Conservation (phyloP, 2,113 vertebrate genomes). For the Thomomys bottae region DNA sequence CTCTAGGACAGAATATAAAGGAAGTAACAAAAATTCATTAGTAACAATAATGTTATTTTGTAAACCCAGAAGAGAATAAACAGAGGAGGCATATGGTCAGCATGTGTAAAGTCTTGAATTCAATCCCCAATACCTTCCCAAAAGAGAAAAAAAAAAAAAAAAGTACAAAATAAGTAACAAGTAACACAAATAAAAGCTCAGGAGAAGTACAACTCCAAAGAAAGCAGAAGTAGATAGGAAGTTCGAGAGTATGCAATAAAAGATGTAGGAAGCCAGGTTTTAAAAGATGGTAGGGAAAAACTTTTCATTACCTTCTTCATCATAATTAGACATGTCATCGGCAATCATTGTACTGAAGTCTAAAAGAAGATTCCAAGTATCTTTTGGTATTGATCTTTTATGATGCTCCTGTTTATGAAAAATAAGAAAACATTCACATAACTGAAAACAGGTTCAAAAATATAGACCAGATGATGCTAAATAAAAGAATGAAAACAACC, state of each 20-base stretch:
- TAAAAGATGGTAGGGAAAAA: background rate
- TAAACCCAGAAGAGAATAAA: background rate
- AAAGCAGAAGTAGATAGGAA: background rate
- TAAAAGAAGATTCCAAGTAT: conserved; percentile 93
- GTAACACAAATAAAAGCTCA: conserved; percentile 12
- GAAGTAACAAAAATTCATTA: background rate
- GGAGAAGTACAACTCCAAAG: background rate
- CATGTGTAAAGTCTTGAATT: background rate
- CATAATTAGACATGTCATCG: conserved; percentile 94
- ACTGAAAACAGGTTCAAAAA: conserved; percentile 17
- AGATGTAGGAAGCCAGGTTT: background rate
- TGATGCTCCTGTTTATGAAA: conserved; percentile 89
- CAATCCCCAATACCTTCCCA: background rate
- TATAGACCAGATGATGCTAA: background rate
- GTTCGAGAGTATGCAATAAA: background rate
- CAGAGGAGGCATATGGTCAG: background rate
- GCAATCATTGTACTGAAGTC: conserved; percentile 94
- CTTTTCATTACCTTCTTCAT: conserved; percentile 89
- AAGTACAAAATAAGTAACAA: background rate
- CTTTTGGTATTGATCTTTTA: conserved; percentile 93
- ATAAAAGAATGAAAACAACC: background rate
- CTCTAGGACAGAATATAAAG: conserved; percentile 9
- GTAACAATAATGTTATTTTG: background rate
- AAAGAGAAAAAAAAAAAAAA: background rate
- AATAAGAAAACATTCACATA: conserved; percentile 47